Evolutionary conservation across 2,888 invertebrate genomes (phyloP).

Genomic region (Tenthredo distinguenda): DNA sequence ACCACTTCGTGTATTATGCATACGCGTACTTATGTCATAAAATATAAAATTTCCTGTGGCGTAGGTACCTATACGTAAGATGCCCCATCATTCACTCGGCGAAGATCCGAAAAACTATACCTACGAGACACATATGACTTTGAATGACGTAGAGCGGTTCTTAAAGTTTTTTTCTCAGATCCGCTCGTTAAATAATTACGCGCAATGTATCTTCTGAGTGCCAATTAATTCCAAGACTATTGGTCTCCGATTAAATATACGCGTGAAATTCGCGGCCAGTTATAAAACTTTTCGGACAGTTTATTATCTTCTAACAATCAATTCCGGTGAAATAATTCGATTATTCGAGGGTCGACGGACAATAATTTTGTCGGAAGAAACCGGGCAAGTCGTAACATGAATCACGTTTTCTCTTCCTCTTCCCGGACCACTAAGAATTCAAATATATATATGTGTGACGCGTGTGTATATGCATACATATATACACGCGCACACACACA

Average conservation of each 20-base stretch:
- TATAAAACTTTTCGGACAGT: background rate
- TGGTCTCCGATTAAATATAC: background rate
- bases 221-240: background rate
- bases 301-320: background rate
- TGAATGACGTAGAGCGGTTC: background rate
- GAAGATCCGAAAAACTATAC: background rate
- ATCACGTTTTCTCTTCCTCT: constrained; percentile 24
- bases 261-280: background rate
- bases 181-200: too few species aligned
- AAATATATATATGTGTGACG: background rate
- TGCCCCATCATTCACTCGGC: background rate
- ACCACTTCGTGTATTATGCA: constrained; percentile 28
- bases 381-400: constrained; percentile 27
- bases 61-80: background rate
- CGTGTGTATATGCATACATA: too few species aligned
- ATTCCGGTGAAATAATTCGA: constrained; percentile 17
- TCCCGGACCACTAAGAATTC: constrained; percentile 20
- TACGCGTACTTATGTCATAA: constrained; percentile 36
- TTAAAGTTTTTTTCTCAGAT: background rate
- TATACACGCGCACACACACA: background rate
- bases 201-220: background rate
- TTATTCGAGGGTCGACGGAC: background rate
- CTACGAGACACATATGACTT: background rate
- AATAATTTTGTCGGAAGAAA: constrained; percentile 11
- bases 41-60: constrained; percentile 17